Evolutionary conservation across 1,140 invertebrate species (phyloP), one percentile per base, ranked within the genome.

Genomic region (Ericerus pela): DNA sequence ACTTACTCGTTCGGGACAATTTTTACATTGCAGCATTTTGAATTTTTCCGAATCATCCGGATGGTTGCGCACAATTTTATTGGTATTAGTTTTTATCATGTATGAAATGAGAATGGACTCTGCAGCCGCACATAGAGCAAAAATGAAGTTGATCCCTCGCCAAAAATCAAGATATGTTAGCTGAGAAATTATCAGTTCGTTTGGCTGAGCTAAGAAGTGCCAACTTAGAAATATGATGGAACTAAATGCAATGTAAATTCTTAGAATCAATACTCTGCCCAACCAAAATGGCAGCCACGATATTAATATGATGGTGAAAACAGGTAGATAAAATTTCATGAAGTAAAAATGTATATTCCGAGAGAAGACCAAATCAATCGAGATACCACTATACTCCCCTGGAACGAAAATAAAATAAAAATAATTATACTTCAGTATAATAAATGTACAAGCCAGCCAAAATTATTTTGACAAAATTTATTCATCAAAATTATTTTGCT

Each of bases 351-450:
- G 26, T 24, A 22, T 24, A 5, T 22, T 24, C 26, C 41, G 88
- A 92, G 69, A 89, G 16, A 47, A 47, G 2, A 24, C 2, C 4
- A 47, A 47, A 14, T 47, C 41, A 4, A 47, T 16, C 16, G 11
- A 2, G 8, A 47, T 3, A 10, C 22, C 12, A 5, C 41, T 24
- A 14, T 47, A 24, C 8, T 47, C 14, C 5, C 14, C 41, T 22
- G n/a, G n/a, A n/a, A n/a, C n/a, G n/a, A n/a, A n/a, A n/a, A n/a
- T n/a, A n/a, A n/a, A n/a, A n/a, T n/a, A n/a, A n/a, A n/a, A n/a
- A n/a, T n/a, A n/a, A n/a, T n/a, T n/a, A n/a, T n/a, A n/a, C n/a
- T n/a, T n/a, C n/a, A n/a, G n/a, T n/a, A n/a, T n/a, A n/a, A n/a
- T n/a, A n/a, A n/a, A n/a, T n/a, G n/a, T n/a, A n/a, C n/a, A n/a